Percentiles rank a stretch among this genome's conserved stretches.
phyloP scores from a whole-genome alignment of 2,797 vertebrate genomes.

The Atherinosoma microstoma region DNA sequence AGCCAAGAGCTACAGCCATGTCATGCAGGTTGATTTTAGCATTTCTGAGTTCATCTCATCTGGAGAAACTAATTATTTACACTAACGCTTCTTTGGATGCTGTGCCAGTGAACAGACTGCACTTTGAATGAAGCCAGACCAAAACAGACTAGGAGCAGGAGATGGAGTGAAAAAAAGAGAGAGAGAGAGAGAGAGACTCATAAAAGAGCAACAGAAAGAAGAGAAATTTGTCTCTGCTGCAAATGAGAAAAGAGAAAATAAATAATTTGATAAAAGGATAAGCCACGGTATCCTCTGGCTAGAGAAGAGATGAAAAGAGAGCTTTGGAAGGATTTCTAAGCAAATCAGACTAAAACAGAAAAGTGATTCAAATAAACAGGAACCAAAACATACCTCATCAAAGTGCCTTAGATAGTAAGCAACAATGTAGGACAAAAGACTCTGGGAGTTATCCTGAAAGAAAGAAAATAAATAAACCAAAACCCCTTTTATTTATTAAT shows the following conservation, averaged over 20 bases:
- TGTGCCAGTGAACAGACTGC: slow-evolving; percentile 80
- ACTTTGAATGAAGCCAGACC: slow-evolving; percentile 81
- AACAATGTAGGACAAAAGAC: slow-evolving; percentile 95
- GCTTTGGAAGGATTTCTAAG: slow-evolving; percentile 83
- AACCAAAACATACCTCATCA: slow-evolving; percentile 92
- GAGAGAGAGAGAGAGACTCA: slow-evolving; percentile 42
- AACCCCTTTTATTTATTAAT: slow-evolving; percentile 80
- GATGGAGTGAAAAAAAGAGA: slow-evolving; percentile 72
- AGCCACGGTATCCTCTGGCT: slow-evolving; percentile 80
- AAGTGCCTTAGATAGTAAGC: slow-evolving; percentile 97
- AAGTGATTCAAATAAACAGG: slow-evolving; percentile 83
- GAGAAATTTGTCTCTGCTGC: slow-evolving; percentile 72
- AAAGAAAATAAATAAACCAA: slow-evolving; percentile 77
- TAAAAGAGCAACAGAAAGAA: slow-evolving; percentile 62
- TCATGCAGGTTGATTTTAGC: slow-evolving; percentile 82
- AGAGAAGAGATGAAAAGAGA: slow-evolving; percentile 79
- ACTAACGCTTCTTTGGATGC: slow-evolving; percentile 81
- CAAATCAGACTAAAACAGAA: slow-evolving; percentile 78
- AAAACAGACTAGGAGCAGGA: slow-evolving; percentile 55
- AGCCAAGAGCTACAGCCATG: slow-evolving; percentile 63
- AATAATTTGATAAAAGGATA: slow-evolving; percentile 85
- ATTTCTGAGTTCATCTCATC: slow-evolving; percentile 85
- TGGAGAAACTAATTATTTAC: slow-evolving; percentile 86
- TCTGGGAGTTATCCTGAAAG: slow-evolving; percentile 94
- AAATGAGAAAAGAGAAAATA: slow-evolving; percentile 82